Conservation (phyloP, 2,888 invertebrate genomes). For the Tinea trinotella region DNA sequence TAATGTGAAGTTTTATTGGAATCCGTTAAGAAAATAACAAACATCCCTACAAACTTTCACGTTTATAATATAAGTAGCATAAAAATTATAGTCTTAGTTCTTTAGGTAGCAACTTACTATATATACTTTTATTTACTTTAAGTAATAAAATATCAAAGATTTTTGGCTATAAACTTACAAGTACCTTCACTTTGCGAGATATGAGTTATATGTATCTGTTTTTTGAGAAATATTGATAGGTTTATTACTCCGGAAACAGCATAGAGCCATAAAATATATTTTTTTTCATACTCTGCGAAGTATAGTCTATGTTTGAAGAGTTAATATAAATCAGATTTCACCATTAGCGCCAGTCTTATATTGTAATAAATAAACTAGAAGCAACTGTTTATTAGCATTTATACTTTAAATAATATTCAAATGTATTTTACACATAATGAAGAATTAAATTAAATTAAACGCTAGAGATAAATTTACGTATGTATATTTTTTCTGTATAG, state of each 20-base stretch:
- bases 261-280: neutral
- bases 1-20: too few relatives aligned
- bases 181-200: too few relatives aligned
- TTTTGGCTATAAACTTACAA: too few relatives aligned
- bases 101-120: too few relatives aligned
- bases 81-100: too few relatives aligned
- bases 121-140: too few relatives aligned
- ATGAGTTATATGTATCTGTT: neutral
- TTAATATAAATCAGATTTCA: conserved; percentile 2
- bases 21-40: too few relatives aligned
- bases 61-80: too few relatives aligned
- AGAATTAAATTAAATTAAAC: neutral
- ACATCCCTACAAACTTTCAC: too few relatives aligned
- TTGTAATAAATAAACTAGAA: neutral
- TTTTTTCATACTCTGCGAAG: conserved; percentile 12
- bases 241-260: conserved; percentile 6
- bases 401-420: neutral
- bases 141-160: too few relatives aligned
- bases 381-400: conserved; percentile 9
- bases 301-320: neutral
- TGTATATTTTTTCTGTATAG: neutral
- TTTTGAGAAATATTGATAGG: neutral
- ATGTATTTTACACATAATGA: conserved; percentile 8
- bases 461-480: neutral
- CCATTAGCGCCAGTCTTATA: conserved; percentile 14